phyloP scores from a whole-genome alignment of 2,888 invertebrate genomes.

The Chalcosyrphus nemorum region DNA sequence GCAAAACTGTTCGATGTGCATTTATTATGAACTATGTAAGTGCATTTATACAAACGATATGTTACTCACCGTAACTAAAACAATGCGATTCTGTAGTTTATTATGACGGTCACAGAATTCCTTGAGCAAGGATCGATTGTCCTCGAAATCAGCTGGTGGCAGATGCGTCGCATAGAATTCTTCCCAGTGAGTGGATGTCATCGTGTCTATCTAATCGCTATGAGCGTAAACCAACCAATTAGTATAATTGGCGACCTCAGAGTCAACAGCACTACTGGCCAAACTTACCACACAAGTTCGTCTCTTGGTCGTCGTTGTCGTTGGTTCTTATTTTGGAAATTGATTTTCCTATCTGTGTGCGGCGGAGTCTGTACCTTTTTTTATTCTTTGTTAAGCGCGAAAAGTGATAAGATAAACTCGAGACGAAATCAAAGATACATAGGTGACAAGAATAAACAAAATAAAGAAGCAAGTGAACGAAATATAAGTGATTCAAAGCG shows the following conservation, averaged over 20 bases:
- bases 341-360: constrained; percentile 35
- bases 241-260: constrained; percentile 44
- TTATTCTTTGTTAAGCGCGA: neutral
- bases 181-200: constrained; percentile 86
- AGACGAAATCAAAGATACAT: constrained; percentile 1
- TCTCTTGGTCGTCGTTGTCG: constrained; percentile 5
- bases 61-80: constrained; percentile 89
- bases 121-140: constrained; percentile 87
- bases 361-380: neutral
- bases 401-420: neutral
- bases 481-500: too few relatives aligned
- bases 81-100: constrained; percentile 87
- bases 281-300: constrained; percentile 30
- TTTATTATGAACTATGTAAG: too few relatives aligned
- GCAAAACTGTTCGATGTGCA: too few relatives aligned
- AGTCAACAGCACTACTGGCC: constrained; percentile 3
- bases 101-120: constrained; percentile 89
- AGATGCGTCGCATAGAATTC: constrained; percentile 91
- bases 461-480: too few relatives aligned
- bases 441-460: too few relatives aligned
- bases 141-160: constrained; percentile 90
- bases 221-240: constrained; percentile 45
- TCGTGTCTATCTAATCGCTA: constrained; percentile 20
- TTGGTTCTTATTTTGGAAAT: constrained; percentile 21
- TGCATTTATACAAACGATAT: neutral